phyloP scores from a whole-genome alignment of 2,797 vertebrate species.

The Adrianichthys oophorus region DNA sequence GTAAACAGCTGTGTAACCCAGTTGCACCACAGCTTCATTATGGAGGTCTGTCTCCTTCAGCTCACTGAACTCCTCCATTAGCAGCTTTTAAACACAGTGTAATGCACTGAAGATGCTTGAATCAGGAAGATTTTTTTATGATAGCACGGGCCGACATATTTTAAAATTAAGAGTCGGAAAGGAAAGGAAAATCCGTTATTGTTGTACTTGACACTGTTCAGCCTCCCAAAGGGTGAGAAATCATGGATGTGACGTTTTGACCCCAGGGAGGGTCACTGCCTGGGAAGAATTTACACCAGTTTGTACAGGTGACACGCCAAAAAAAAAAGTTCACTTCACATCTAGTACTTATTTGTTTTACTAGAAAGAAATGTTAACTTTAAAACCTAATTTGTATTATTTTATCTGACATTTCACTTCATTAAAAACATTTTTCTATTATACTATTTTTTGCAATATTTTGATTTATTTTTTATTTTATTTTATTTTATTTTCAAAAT shows the following conservation, averaged over 20 bases:
- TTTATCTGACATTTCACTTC: too few relatives aligned
- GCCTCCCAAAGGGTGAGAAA: constrained; percentile 2
- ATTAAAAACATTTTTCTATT: too few relatives aligned
- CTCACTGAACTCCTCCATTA: constrained; percentile 53
- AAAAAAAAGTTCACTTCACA: too few relatives aligned
- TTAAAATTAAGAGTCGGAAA: neutral
- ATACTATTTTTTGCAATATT: neutral
- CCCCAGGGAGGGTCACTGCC: neutral
- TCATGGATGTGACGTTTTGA: neutral
- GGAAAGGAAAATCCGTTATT: neutral
- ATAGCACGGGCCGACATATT: neutral
- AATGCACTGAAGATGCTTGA: too few relatives aligned
- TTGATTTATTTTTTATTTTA: neutral
- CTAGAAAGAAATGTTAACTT: too few relatives aligned
- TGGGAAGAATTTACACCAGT: neutral
- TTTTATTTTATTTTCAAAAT: too few relatives aligned
- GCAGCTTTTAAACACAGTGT: constrained; percentile 34
- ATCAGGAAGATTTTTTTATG: too few relatives aligned
- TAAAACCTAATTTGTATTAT: too few relatives aligned
- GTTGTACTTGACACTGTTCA: neutral
- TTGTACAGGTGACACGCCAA: too few relatives aligned
- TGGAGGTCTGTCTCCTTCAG: constrained; percentile 37
- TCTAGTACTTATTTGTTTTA: too few relatives aligned
- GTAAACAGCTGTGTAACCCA: constrained; percentile 43
- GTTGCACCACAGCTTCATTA: constrained; percentile 21